A percentile compares a stretch with the other conserved stretches of the same genome.
Conservation (phyloP, 2,888 invertebrate genomes). For the Philereme vetulata region DNA sequence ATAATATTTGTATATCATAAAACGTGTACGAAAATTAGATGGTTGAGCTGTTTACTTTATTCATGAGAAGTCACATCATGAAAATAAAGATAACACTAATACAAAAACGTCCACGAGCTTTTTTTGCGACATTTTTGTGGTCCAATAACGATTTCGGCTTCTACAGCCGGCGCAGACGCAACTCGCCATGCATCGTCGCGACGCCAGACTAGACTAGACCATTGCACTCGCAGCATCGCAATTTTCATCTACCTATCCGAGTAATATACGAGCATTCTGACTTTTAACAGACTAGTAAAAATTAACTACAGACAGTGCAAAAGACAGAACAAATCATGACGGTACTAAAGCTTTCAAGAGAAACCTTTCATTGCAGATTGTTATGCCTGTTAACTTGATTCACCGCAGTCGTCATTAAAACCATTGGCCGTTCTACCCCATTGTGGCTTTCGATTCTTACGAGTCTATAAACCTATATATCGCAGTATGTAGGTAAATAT, state of each 20-base stretch:
- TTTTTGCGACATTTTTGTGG: slow-evolving; percentile 74
- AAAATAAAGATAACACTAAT: slow-evolving; percentile 69
- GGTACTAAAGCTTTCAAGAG: slow-evolving; percentile 26
- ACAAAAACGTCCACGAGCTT: slow-evolving; percentile 73
- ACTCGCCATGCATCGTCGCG: slow-evolving; percentile 3
- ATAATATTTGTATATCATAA: too few species aligned
- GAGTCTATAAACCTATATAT: slow-evolving; percentile 64
- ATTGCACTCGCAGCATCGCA: slow-evolving; percentile 9
- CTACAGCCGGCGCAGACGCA: slow-evolving; percentile 48
- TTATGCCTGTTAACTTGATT: slow-evolving; percentile 43
- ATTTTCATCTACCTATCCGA: neutral
- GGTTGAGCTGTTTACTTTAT: slow-evolving; percentile 3
- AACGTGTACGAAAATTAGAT: neutral
- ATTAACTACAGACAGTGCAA: slow-evolving; percentile 12
- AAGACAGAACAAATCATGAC: slow-evolving; percentile 22
- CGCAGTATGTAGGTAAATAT: slow-evolving; percentile 64
- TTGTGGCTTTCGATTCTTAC: slow-evolving; percentile 61
- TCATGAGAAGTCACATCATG: slow-evolving; percentile 70
- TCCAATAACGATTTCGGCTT: slow-evolving; percentile 71
- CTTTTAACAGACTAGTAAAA: slow-evolving; percentile 8
- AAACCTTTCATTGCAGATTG: slow-evolving; percentile 38
- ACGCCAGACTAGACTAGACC: slow-evolving; percentile 15
- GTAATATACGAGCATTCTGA: slow-evolving; percentile 1
- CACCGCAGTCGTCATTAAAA: slow-evolving; percentile 54
- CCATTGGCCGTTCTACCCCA: slow-evolving; percentile 48